A percentile compares a stretch with the other conserved stretches of the same genome.
phyloP scores from a whole-genome alignment of 2,113 vertebrate species.

The Progne subis region DNA sequence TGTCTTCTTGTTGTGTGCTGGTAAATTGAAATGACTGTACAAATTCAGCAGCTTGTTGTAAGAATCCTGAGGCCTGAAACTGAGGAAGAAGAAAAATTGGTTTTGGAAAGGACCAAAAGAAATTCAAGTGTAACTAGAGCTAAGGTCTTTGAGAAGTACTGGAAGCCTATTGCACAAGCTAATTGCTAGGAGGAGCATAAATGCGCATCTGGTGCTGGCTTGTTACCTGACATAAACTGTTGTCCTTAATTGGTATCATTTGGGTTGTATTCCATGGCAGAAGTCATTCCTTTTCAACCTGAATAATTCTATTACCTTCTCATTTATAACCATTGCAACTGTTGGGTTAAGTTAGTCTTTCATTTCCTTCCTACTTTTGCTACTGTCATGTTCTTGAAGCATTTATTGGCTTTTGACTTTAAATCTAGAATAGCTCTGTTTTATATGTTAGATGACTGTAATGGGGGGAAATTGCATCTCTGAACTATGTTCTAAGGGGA shows the following conservation, averaged over 20 bases:
- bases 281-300: background rate
- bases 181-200: background rate
- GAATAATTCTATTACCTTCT: background rate
- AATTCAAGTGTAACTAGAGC: background rate
- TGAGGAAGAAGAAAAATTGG: background rate
- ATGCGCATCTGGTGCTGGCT: background rate
- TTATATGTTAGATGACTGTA: background rate
- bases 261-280: background rate
- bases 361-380: background rate
- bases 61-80: background rate
- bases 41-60: background rate
- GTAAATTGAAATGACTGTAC: background rate
- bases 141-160: background rate
- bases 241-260: background rate
- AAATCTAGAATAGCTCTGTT: background rate
- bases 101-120: background rate
- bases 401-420: background rate
- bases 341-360: background rate
- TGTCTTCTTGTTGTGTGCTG: background rate
- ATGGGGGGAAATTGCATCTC: background rate
- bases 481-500: background rate
- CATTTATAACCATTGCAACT: background rate
- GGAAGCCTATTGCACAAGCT: background rate
- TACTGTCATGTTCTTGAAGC: background rate
- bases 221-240: background rate